Base-by-base conservation (phyloP, 2,888 invertebrate species). In the Lathronympha strigana region DNA sequence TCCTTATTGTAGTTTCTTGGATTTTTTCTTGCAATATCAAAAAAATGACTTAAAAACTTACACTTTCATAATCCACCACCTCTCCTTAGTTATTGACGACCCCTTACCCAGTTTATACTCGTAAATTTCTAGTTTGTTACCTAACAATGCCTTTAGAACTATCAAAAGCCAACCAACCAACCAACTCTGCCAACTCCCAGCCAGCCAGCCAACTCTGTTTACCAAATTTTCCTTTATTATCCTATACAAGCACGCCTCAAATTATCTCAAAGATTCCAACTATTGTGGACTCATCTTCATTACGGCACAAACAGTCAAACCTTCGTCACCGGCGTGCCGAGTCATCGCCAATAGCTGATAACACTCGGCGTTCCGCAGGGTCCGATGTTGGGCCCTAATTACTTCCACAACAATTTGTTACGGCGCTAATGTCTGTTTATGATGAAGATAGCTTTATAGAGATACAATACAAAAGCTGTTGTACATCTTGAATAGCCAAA, bases 221-320 rank as follows among this genome's bases (percentile, higher is more conserved):
- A n/a, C n/a, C n/a, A n/a, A n/a, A n/a, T n/a, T n/a, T 57, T 9
- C 57, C 17, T 45, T 57, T 57, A 57, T 57, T 31, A 45, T 6
- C 28, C 36, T 23, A 25, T 17, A 40, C 13, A 54, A 5, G 4
- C 53, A 23, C 21, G 36, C 57, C 40, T 19, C 43, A 54, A 62
- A 62, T 62, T 55, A 54, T 54, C 54, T 47, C 54, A 55, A 47
- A 54, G 62, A 62, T 54, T 28, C 54, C 62, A 62, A 62, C 62
- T 54, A 62, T 62, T 54, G 54, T 62, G 47, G 33, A 45, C 45
- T 43, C 45, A 36, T 62, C 54, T 62, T 54, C 62, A 62, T 62
- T 62, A 62, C 33, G 23, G 49, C 49, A 49, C 36, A 55, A 43
- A 45, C 54, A 33, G 33, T 54, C 60, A 33, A n/a, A 49, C 63